phyloP scores from a whole-genome alignment of 1,140 invertebrate species.

The Solen grandis region DNA sequence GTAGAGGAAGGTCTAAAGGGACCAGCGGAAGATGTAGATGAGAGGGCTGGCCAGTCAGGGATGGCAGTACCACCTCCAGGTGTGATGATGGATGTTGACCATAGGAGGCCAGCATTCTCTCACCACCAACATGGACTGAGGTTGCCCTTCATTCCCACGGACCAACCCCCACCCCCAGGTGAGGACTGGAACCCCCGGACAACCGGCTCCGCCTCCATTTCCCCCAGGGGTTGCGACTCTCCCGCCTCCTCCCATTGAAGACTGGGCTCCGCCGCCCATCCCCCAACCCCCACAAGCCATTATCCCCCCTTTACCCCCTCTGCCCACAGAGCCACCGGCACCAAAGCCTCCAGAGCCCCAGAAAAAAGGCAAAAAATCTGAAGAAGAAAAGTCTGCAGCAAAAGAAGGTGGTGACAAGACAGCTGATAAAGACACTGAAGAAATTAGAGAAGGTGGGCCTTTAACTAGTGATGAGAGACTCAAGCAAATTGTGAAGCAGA shows the following conservation, averaged over 20 bases:
- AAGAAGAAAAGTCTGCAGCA: neutral
- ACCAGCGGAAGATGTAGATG: neutral
- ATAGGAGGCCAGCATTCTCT: neutral
- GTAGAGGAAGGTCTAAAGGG: neutral
- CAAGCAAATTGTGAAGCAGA: conserved; percentile 46
- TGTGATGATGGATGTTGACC: neutral
- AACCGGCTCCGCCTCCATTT: conserved; percentile 24
- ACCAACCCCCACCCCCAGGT: conserved; percentile 45
- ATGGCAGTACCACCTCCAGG: no score
- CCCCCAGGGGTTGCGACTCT: neutral
- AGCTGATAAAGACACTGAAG: conserved; percentile 18
- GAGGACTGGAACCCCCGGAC: conserved; percentile 38
- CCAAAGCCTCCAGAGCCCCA: conserved; percentile 25
- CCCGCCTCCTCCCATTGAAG: conserved; percentile 27
- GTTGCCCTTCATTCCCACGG: conserved; percentile 1
- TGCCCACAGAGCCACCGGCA: conserved; percentile 23
- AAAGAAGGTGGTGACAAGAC: conserved; percentile 3
- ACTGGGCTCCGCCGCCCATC: conserved; percentile 36
- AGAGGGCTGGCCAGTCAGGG: neutral
- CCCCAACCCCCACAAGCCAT: conserved; percentile 54
- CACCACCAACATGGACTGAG: neutral
- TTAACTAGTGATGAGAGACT: conserved; percentile 51
- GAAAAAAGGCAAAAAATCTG: conserved; percentile 7
- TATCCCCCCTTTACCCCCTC: conserved; percentile 39
- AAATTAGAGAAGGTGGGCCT: conserved; percentile 55